A percentile compares a stretch with the other conserved stretches of the same genome.
Evolutionary conservation across 1,140 invertebrate genomes (phyloP).

Genomic region (Temnothorax nylanderi): DNA sequence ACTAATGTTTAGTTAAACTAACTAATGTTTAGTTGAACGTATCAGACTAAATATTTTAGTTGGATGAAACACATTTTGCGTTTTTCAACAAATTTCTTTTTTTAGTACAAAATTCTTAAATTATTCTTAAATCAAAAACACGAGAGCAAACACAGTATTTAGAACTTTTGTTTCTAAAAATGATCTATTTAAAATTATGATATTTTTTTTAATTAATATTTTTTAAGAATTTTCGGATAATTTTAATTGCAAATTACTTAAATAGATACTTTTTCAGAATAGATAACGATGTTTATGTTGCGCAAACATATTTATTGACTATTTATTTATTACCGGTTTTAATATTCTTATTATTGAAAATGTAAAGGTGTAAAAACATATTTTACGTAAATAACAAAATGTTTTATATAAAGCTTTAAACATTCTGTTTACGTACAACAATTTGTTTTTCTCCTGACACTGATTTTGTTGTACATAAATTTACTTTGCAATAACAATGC

Average conservation of each 20-base stretch:
- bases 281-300: neutral
- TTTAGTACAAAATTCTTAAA: neutral
- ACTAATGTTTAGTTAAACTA: too few species aligned
- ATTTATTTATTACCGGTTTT: neutral
- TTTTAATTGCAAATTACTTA: neutral
- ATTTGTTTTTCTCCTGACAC: neutral
- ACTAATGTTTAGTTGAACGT: too few species aligned
- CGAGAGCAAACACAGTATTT: neutral
- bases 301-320: neutral
- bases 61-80: too few species aligned
- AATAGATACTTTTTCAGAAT: neutral
- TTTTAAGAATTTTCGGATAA: neutral
- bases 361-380: neutral
- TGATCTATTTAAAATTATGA: neutral
- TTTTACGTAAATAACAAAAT: neutral
- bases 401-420: neutral
- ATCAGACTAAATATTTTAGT: too few species aligned
- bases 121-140: neutral
- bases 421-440: neutral
- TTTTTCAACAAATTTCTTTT: too few species aligned
- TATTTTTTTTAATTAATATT: neutral
- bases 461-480: neutral
- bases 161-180: neutral
- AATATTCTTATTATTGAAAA: neutral
- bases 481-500: conserved; percentile 1